Conservation (phyloP, 2,113 vertebrate genomes). For the Ictidomys tridecemlineatus region DNA sequence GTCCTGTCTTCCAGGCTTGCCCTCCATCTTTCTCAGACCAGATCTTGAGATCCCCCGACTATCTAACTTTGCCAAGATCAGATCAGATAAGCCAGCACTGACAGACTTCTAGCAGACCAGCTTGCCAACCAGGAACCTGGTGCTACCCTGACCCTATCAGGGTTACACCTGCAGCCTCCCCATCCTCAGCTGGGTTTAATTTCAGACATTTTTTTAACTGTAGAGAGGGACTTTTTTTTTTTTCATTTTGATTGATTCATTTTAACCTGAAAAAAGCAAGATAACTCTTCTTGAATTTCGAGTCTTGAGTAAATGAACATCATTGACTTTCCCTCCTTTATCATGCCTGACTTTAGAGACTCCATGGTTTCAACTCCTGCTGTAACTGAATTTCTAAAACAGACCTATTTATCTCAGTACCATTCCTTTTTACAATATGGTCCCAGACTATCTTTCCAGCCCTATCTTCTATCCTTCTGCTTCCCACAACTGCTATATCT, state of each 20-base stretch:
- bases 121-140: background rate
- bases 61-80: background rate
- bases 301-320: background rate
- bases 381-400: background rate
- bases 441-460: background rate
- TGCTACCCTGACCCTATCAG: background rate
- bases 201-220: background rate
- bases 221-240: background rate
- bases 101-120: no score
- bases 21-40: background rate
- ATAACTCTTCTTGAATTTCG: conserved; percentile 9
- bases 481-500: background rate
- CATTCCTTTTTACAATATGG: background rate
- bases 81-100: background rate
- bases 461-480: background rate
- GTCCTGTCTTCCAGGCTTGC: background rate
- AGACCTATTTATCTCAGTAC: background rate
- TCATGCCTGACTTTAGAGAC: background rate
- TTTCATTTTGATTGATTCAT: conserved; percentile 14
- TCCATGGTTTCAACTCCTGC: background rate
- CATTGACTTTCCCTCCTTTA: background rate
- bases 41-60: background rate
- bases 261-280: background rate
- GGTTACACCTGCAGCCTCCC: background rate
- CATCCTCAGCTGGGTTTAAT: background rate